A percentile compares a stretch with the other conserved stretches of the same genome.
Evolutionary conservation across 2,888 invertebrate species (phyloP).

Genomic region (Thecophora atra): DNA sequence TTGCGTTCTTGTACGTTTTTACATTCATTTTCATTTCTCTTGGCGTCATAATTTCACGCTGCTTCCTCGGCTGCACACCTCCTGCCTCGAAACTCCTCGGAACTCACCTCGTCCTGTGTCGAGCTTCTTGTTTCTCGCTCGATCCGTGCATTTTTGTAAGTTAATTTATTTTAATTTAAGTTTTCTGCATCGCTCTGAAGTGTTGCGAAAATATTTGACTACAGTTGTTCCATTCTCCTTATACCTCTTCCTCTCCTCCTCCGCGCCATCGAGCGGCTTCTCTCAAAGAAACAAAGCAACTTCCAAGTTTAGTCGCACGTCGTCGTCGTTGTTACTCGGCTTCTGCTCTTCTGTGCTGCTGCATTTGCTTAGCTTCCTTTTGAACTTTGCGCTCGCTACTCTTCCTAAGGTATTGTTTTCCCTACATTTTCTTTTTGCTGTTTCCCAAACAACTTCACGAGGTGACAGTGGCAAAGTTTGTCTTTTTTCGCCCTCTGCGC

Average conservation of each 20-base stretch:
- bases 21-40: too few species aligned
- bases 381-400: not conserved
- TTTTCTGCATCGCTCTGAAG: not conserved
- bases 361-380: too few species aligned
- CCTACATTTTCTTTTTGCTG: not conserved
- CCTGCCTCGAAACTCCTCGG: too few species aligned
- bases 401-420: not conserved
- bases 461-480: not conserved
- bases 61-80: not conserved
- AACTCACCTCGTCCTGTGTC: too few species aligned
- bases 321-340: not conserved
- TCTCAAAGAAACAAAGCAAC: not conserved
- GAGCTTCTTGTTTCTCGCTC: not conserved
- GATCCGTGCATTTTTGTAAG: not conserved
- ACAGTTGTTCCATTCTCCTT: too few species aligned
- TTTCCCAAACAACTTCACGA: not conserved
- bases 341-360: too few species aligned
- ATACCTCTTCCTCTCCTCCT: not conserved
- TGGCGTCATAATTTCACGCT: too few species aligned
- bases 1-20: too few species aligned
- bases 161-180: not conserved
- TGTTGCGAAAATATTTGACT: constrained; percentile 1
- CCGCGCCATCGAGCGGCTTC: not conserved
- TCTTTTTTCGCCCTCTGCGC: not conserved
- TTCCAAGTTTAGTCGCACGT: not conserved